phyloP scores from a whole-genome alignment of 30 jellyfish, hydroid and myxozoan genomes.

The Chrysaora quinquecirrha region DNA sequence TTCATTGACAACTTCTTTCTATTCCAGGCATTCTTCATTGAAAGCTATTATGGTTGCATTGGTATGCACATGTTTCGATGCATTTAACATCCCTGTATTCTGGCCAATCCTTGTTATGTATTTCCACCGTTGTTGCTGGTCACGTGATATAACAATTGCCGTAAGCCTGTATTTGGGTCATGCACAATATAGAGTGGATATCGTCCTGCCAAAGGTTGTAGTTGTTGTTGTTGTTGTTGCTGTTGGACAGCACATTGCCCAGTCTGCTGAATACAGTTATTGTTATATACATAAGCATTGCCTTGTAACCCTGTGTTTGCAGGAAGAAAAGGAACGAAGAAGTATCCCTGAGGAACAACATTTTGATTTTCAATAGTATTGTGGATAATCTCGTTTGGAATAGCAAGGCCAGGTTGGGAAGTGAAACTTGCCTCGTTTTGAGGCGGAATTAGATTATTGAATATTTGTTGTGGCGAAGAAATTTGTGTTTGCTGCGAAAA shows the following conservation, averaged over 20 bases:
- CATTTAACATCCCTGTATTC: conserved; percentile 95
- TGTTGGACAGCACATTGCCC: background rate
- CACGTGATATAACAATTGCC: conserved; percentile 30
- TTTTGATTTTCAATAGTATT: background rate
- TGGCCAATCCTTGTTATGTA: conserved; percentile 99
- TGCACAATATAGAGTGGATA: conserved; percentile 52
- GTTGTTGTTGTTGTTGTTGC: conserved; percentile 15
- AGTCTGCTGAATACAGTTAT: background rate
- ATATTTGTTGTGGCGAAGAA: too few species aligned
- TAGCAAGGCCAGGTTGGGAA: too few species aligned
- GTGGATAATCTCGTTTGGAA: too few species aligned
- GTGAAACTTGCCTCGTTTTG: too few species aligned
- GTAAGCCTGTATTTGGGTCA: conserved; percentile 55
- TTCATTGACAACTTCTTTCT: too few species aligned
- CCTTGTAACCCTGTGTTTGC: conserved; percentile 8
- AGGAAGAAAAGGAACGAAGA: conserved; percentile 47
- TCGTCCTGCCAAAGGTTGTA: conserved; percentile 12
- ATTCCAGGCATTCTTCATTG: conserved; percentile 86
- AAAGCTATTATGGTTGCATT: conserved; percentile 82
- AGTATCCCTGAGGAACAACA: conserved; percentile 65
- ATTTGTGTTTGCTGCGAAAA: too few species aligned
- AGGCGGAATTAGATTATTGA: too few species aligned
- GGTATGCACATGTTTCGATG: conserved; percentile 88
- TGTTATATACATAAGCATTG: background rate
- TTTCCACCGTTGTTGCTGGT: conserved; percentile 46